Evolutionary conservation across 1,140 invertebrate genomes (phyloP).

Genomic region (Tetragnatha versicolor): DNA sequence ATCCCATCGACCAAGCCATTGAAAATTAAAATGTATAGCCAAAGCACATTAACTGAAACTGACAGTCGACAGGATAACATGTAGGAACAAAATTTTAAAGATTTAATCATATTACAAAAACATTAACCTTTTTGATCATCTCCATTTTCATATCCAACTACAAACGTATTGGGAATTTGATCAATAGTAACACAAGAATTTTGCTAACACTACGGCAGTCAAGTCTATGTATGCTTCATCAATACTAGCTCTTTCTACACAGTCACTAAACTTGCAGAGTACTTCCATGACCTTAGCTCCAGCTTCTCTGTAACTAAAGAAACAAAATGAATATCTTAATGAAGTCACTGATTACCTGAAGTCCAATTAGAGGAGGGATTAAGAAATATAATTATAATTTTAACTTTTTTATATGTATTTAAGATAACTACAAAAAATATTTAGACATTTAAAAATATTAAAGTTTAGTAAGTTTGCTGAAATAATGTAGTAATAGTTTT

Average conservation of each 20-base stretch:
- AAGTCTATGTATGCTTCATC: constrained; percentile 97
- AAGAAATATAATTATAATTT: background rate
- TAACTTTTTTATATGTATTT: background rate
- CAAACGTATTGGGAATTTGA: constrained; percentile 63
- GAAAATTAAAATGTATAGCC: background rate
- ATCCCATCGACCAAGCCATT: background rate
- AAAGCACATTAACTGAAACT: background rate
- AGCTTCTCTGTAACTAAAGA: constrained; percentile 82
- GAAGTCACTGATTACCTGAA: too few relatives aligned
- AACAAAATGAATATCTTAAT: too few relatives aligned
- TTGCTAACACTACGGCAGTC: constrained; percentile 74
- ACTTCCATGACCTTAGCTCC: constrained; percentile 90
- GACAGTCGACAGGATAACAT: background rate
- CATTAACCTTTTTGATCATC: constrained; percentile 33
- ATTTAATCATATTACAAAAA: background rate
- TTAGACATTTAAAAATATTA: background rate
- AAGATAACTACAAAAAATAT: background rate
- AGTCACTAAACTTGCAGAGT: constrained; percentile 77
- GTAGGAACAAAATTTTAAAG: background rate
- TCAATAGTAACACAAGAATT: constrained; percentile 57
- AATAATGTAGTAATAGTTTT: too few relatives aligned
- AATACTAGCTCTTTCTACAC: constrained; percentile 88
- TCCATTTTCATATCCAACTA: constrained; percentile 57
- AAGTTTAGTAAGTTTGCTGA: background rate
- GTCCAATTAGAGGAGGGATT: background rate